phyloP scores from a whole-genome alignment of 2,797 vertebrate species.

The Decapterus maruadsi region DNA sequence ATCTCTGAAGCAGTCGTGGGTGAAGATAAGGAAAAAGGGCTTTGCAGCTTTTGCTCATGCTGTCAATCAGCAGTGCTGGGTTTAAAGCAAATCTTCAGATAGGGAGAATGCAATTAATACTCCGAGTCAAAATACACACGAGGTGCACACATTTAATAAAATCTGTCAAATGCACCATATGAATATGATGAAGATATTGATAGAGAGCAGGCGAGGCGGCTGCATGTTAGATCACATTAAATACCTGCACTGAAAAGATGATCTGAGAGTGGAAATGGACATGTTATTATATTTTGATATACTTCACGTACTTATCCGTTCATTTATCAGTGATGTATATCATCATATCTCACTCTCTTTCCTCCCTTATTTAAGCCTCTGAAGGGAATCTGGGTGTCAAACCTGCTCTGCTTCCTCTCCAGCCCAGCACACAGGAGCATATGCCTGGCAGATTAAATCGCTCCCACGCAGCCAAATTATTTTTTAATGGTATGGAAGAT shows the following conservation, averaged over 20 bases:
- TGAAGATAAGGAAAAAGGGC: conserved; percentile 13
- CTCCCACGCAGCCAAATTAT: conserved; percentile 76
- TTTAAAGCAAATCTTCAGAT: not conserved
- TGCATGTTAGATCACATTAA: not conserved
- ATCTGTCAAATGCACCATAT: not conserved
- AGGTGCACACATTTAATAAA: not conserved
- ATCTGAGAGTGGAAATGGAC: not conserved
- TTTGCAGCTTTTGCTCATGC: conserved; percentile 9
- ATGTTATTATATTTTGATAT: not conserved
- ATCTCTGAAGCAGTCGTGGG: conserved; percentile 7
- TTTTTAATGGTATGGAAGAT: conserved; percentile 79
- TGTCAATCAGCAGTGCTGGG: conserved; percentile 19
- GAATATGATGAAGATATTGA: not conserved
- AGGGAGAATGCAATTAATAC: too few species aligned
- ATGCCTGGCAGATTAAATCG: conserved; percentile 66
- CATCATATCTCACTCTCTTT: not conserved
- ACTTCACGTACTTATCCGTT: not conserved
- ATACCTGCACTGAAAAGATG: not conserved
- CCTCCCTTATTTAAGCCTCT: conserved; percentile 8
- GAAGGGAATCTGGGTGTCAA: conserved; percentile 28
- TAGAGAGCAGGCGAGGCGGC: too few species aligned
- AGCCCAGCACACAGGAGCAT: conserved; percentile 47
- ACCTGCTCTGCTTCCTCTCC: conserved; percentile 19
- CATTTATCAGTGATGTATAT: not conserved
- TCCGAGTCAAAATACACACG: not conserved